Evolutionary conservation across 2,113 vertebrate species (phyloP), one percentile per base, ranked within the genome.

Genomic region (Albula goreensis): DNA sequence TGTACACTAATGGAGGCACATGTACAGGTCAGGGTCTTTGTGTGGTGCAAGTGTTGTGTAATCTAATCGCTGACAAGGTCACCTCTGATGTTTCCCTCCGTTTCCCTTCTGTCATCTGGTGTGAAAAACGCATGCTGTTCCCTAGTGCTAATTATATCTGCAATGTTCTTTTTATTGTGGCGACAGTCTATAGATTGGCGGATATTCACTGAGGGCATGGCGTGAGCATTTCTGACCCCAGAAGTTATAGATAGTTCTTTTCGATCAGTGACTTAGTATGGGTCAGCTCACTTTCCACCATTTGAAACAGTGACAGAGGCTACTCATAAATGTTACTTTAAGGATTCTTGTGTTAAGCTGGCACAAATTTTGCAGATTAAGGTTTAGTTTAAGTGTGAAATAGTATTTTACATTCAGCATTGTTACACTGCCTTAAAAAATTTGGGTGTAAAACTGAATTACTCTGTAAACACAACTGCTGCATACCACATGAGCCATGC

Each of bases 21-120:
- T 70, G 63, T 56, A 12, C 7, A 12, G 12, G 53, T 56, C 53
- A 12, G 53, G 53, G 53, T 5, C 70, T 74, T 74, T 74, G 70
- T 74, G 7, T 74, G n/a, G 19, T 31, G 25, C 25, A 6, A 5
- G 2, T 74, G 70, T 25, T 31, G 22, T 74, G 70, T 74, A 74
- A 74, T 74, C 17, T 74, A 74, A 74, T 74, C 22, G 70, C 70
- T 74, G n/a, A 74, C n/a, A 74, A 74, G 70, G 70, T 74, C 70
- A 74, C 70, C 70, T 74, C 70, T 74, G 70, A 19, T 74, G 70
- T 74, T 25, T 9, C n/a, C 31, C 31, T 74, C 70, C n/a, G 22
- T 9, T 74, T 74, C 70, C 70, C n/a, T 41, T 19, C 70, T 74
- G 19, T 74, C 70, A 70, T 9, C 70, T 74, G 70, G 70, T 74